Conservation (phyloP, 2,888 invertebrate species). For the Malthinus flaveolus region DNA sequence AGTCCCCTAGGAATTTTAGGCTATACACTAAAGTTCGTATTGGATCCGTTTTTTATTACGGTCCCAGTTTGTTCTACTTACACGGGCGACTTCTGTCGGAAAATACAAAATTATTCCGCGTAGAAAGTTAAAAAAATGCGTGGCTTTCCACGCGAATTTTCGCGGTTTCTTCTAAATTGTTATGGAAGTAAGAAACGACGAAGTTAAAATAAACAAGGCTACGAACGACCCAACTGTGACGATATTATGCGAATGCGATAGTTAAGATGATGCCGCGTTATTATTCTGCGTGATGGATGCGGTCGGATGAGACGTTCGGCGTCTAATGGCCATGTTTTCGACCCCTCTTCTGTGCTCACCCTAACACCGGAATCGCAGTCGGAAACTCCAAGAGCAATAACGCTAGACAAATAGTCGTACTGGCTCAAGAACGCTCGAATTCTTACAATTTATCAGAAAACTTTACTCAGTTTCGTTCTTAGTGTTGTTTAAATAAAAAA, state of each 20-base stretch:
- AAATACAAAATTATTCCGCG: slow-evolving; percentile 18
- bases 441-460: slow-evolving; percentile 12
- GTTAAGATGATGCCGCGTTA: slow-evolving; percentile 27
- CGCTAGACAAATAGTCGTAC: slow-evolving; percentile 40
- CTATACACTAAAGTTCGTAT: slow-evolving; percentile 11
- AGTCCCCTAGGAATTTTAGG: slow-evolving; percentile 16
- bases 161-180: slow-evolving; percentile 4
- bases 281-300: slow-evolving; percentile 29
- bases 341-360: slow-evolving; percentile 26
- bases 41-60: slow-evolving; percentile 22
- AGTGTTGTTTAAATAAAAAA: too few relatives aligned
- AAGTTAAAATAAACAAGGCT: slow-evolving; percentile 14
- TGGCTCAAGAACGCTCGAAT: slow-evolving; percentile 20
- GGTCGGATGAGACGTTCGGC: slow-evolving; percentile 23
- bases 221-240: slow-evolving; percentile 14
- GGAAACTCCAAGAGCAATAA: slow-evolving; percentile 39
- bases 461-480: not conserved
- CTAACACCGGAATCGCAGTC: slow-evolving; percentile 36
- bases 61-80: slow-evolving; percentile 6
- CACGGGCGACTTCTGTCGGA: slow-evolving; percentile 21
- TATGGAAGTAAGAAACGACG: not conserved
- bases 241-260: slow-evolving; percentile 23
- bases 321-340: slow-evolving; percentile 37
- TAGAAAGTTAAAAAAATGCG: not conserved
- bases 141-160: not conserved